Evolutionary conservation across 2,888 invertebrate genomes (phyloP), one percentile per base, ranked within the genome.

Genomic region (Furcula furcula): DNA sequence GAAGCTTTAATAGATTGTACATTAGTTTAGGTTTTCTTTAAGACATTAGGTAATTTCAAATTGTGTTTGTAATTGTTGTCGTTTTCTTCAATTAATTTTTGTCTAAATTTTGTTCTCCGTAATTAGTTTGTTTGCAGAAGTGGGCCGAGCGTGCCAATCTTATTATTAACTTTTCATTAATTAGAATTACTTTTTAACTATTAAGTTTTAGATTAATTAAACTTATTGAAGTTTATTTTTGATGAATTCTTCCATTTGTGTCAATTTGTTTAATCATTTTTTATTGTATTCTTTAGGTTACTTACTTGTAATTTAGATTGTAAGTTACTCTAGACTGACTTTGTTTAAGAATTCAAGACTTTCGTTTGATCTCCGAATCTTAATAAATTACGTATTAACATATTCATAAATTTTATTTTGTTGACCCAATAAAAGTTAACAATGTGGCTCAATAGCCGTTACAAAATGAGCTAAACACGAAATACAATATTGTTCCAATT

Each of bases 361-460:
- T 88, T 88, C 87, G 67, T 79, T 85, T 87, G 88, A 88, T 88
- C 88, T 88, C 87, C 69, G 72, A 76, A 73, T 78, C 68, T 81
- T 72, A 80, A 78, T 83, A 75, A 83, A 78, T 57, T 58, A 57
- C 55, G 58, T 62, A 49, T 65, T 67, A 53, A 35, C 46, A 49
- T 59, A 56, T 55, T 55, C 53, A 50, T 40, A 13, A 32, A 19
- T 36, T 38, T 37, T 34, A 41, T 54, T 56, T 52, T 29, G 21
- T 45, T 50, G 2, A 21, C 40, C 36, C 39, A 25, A 28, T 34
- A 36, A 34, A 22, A 15, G 5, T 29, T 30, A 19, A 28, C n/a
- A 36, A 29, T n/a, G n/a, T n/a, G n/a, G n/a, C n/a, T n/a, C n/a
- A n/a, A n/a, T n/a, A n/a, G n/a, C n/a, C n/a, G n/a, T n/a, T n/a